Evolutionary conservation across 1,140 invertebrate genomes (phyloP).

Genomic region (Cecropterus lyciades): DNA sequence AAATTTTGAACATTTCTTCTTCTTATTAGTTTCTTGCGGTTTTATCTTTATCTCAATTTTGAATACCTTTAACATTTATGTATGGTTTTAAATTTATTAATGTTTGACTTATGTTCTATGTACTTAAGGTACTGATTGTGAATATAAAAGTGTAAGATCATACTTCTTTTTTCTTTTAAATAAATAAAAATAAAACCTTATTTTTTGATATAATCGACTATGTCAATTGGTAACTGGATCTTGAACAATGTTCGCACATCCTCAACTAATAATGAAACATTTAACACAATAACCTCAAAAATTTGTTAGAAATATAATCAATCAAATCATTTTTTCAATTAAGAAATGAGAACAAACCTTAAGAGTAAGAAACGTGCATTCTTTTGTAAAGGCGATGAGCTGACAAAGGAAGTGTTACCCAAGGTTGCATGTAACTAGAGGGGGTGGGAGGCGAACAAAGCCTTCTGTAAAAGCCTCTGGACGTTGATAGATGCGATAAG

Average conservation of each 20-base stretch:
- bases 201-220: too few species aligned
- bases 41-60: not conserved
- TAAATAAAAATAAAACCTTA: too few species aligned
- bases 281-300: too few species aligned
- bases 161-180: too few species aligned
- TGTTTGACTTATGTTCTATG: not conserved
- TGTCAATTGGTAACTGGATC: too few species aligned
- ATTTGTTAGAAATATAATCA: too few species aligned
- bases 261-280: too few species aligned
- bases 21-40: slow-evolving; percentile 2
- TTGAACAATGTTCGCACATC: too few species aligned
- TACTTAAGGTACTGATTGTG: too few species aligned
- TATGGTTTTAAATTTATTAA: not conserved
- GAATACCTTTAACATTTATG: not conserved
- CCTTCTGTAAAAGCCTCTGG: slow-evolving; percentile 82
- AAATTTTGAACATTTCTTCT: slow-evolving; percentile 14
- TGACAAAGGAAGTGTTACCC: slow-evolving; percentile 49
- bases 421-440: slow-evolving; percentile 73
- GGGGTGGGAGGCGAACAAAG: slow-evolving; percentile 72
- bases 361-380: not conserved
- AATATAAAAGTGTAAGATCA: too few species aligned
- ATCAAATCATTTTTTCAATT: too few species aligned
- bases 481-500: slow-evolving; percentile 84
- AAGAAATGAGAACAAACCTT: too few species aligned
- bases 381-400: slow-evolving; percentile 3